A percentile compares a stretch with the other conserved stretches of the same genome.
Evolutionary conservation across 2,113 vertebrate genomes (phyloP).

Genomic region (Dipodomys stephensi): DNA sequence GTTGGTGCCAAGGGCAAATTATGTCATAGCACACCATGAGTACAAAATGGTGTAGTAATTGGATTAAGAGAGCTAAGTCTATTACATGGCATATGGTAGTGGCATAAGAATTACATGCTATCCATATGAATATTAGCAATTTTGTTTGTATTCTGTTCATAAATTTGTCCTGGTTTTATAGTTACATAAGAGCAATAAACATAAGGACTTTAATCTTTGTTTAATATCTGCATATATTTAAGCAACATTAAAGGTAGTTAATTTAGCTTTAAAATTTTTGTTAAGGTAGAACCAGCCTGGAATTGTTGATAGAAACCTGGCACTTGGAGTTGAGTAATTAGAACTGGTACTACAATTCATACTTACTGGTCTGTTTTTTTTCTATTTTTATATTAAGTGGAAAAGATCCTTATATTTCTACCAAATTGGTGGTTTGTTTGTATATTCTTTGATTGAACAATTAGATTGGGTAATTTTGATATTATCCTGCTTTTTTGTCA

Average conservation of each 20-base stretch:
- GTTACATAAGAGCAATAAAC: not conserved
- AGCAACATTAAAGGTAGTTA: constrained; percentile 51
- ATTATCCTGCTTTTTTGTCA: not conserved
- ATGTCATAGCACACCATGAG: not conserved
- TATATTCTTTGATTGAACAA: constrained; percentile 26
- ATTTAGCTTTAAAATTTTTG: constrained; percentile 29
- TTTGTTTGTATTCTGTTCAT: constrained; percentile 55
- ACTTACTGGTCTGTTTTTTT: constrained; percentile 50
- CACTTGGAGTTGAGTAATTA: not conserved
- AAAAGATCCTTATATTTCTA: not conserved
- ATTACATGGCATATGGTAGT: not conserved
- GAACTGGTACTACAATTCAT: not conserved
- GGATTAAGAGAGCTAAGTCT: constrained; percentile 38
- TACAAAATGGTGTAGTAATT: constrained; percentile 1
- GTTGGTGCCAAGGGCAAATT: constrained; percentile 17
- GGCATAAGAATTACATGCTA: constrained; percentile 11
- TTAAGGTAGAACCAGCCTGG: constrained; percentile 42
- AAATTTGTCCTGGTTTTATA: constrained; percentile 44
- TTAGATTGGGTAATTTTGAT: constrained; percentile 54
- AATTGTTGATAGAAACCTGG: constrained; percentile 30
- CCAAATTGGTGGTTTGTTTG: constrained; percentile 10
- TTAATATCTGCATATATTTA: constrained; percentile 59
- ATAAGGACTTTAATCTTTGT: constrained; percentile 40
- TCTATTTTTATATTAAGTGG: constrained; percentile 1
- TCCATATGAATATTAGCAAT: constrained; percentile 53